Percentiles rank a stretch among this genome's conserved stretches.
Conservation (phyloP, 2,113 vertebrate genomes). For the Triplophysa dalaica region DNA sequence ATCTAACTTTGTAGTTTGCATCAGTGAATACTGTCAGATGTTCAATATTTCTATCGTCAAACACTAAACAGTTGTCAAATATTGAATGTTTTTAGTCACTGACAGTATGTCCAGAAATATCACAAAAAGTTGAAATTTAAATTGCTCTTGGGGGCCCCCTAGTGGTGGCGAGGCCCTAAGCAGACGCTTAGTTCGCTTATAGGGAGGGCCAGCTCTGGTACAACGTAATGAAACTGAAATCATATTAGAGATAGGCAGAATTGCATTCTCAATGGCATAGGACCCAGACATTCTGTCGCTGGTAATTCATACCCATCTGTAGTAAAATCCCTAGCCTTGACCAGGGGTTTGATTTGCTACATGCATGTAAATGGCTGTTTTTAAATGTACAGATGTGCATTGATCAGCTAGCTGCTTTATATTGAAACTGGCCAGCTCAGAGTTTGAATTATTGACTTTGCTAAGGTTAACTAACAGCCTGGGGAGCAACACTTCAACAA, state of each 20-base stretch:
- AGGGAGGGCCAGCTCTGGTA: no score
- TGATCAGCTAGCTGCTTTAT: constrained; percentile 11
- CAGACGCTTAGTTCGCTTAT: no score
- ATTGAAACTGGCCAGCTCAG: neutral
- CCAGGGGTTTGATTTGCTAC: neutral
- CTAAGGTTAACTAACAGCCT: constrained; percentile 19
- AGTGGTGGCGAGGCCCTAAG: no score
- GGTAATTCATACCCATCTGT: neutral
- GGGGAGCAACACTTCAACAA: neutral
- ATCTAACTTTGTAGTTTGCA: no score
- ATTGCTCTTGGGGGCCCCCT: no score
- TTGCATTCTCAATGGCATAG: neutral
- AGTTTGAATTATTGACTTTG: constrained; percentile 10
- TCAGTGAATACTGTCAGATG: no score
- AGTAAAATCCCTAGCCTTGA: constrained; percentile 1
- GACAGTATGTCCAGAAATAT: no score
- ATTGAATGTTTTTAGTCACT: no score
- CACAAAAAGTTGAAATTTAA: no score
- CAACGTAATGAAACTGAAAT: neutral
- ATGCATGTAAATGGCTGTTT: neutral
- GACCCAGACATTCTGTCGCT: neutral
- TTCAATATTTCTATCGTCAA: no score
- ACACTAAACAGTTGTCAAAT: no score
- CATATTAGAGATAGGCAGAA: neutral
- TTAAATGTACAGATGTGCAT: neutral